Base-by-base conservation (phyloP, 2,797 vertebrate genomes). In the Hydrocynus forskahlii region DNA sequence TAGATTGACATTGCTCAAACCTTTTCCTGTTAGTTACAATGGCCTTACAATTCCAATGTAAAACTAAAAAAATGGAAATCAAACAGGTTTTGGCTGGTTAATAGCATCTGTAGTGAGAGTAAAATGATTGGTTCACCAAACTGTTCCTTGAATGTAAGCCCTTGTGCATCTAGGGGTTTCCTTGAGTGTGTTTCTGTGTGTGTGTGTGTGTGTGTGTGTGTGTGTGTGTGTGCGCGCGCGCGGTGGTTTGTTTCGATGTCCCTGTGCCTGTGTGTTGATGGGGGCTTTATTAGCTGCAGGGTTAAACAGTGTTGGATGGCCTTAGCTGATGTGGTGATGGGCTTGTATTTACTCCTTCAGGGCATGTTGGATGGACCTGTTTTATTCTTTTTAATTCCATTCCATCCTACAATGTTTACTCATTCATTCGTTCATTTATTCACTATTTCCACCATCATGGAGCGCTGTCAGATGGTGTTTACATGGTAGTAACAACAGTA, bases 241-340 rank as follows among this genome's bases (percentile, higher is more conserved):
- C 6, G n/a, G n/a, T 84, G 48, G 68, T 69, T 21, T 85, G 48
- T 78, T 25, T 73, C 40, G 7, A 21, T 72, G 78, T 66, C 66
- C 86, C 75, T 80, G 71, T 79, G 54, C 21, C 13, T 73, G 74
- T 83, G 74, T 83, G 70, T 79, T 43, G 50, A 57, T 57, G 13
- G n/a, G 54, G 57, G 17, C 38, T 81, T n/a, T 45, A 69, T 19
- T 60, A 72, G 66, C 71, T 77, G 25, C 83, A 78, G 38, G 66
- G 23, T 45, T n/a, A 71, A 72, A 73, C 73, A 63, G 55, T 75
- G 76, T 67, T 55, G 52, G 63, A 40, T 62, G n/a, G 9, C 63
- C 71, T 35, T 82, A 64, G 82, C 89, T 89, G 81, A 86, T 84
- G 84, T 89, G 89, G 87, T 81, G 60, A 89, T 88, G 87, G 74